Evolutionary conservation across 1,140 invertebrate genomes (phyloP).

Genomic region (Drosophila tani): DNA sequence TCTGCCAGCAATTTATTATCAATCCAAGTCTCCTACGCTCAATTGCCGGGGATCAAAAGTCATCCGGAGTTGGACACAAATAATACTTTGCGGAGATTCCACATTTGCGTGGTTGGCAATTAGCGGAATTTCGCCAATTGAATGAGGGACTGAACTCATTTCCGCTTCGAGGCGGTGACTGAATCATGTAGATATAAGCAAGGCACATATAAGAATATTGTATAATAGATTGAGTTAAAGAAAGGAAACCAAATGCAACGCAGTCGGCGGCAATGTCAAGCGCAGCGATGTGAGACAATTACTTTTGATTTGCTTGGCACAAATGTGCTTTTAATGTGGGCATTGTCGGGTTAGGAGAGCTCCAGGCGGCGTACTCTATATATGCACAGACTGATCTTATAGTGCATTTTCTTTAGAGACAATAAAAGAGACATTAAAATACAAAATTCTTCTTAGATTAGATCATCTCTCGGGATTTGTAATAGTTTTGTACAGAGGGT

Average conservation of each 20-base stretch:
- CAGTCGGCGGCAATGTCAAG: constrained; percentile 65
- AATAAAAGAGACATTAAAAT: constrained; percentile 5
- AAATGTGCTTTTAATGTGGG: constrained; percentile 55
- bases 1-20: constrained; percentile 20
- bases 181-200: constrained; percentile 5
- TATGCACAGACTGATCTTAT: neutral
- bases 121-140: constrained; percentile 52
- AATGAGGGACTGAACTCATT: constrained; percentile 57
- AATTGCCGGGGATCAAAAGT: constrained; percentile 65
- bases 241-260: constrained; percentile 16
- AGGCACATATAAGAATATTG: constrained; percentile 9
- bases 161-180: constrained; percentile 44
- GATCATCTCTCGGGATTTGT: neutral
- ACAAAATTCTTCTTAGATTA: neutral
- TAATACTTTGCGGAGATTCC: neutral
- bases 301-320: constrained; percentile 58
- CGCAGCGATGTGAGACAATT: constrained; percentile 77
- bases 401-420: neutral
- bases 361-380: neutral
- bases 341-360: constrained; percentile 7
- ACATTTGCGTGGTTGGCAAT: constrained; percentile 66
- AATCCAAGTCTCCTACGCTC: constrained; percentile 12
- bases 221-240: constrained; percentile 3
- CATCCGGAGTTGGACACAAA: constrained; percentile 14
- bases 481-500: neutral